Conservation (phyloP, 2,113 vertebrate genomes). For the Plecotus auritus region DNA sequence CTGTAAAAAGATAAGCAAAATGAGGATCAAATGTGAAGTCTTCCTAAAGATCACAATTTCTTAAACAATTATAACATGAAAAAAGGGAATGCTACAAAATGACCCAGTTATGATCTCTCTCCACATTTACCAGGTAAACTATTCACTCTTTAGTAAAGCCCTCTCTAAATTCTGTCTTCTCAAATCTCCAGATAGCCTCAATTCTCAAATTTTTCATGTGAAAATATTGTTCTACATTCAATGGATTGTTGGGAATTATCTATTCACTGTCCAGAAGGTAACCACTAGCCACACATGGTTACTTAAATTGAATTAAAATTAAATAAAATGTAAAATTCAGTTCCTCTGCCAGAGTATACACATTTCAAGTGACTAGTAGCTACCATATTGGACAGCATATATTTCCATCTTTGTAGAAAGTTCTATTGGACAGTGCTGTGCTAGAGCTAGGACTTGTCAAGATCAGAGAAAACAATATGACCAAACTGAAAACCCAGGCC, state of each 20-base stretch:
- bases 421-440: not conserved
- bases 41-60: not conserved
- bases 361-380: not conserved
- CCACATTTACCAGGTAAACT: not conserved
- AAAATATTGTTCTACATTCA: not conserved
- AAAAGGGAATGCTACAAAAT: not conserved
- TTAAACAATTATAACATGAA: not conserved
- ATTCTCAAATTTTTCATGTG: not conserved
- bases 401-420: not conserved
- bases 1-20: not conserved
- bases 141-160: not conserved
- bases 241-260: not conserved
- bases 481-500: not conserved
- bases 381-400: not conserved
- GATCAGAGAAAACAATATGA: not conserved
- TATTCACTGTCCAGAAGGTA: not conserved
- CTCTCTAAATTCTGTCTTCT: not conserved
- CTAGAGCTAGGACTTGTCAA: not conserved
- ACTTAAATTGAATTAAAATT: conserved; percentile 9
- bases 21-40: not conserved
- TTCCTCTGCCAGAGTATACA: not conserved
- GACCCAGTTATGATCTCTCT: not conserved
- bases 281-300: not conserved
- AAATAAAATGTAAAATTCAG: conserved; percentile 8
- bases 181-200: not conserved